Conservation (phyloP, 2,797 vertebrate genomes). For the Podarcis siculus region DNA sequence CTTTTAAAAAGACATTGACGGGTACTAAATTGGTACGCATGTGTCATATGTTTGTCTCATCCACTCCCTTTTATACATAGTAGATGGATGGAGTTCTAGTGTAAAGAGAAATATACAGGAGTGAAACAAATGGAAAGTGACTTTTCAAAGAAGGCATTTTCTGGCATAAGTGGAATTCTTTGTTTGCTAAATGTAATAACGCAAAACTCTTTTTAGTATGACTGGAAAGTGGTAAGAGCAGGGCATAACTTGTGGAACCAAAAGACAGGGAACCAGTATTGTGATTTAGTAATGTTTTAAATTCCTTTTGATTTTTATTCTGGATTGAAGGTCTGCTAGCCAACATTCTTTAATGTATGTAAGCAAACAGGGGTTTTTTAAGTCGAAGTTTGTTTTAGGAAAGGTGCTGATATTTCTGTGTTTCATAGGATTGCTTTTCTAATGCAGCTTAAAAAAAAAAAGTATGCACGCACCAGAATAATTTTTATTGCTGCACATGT, state of each 20-base stretch:
- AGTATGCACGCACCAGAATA: background rate
- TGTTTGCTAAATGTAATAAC: background rate
- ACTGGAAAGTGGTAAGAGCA: background rate
- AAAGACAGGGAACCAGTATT: background rate
- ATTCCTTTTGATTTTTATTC: background rate
- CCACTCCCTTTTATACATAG: background rate
- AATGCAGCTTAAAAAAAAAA: background rate
- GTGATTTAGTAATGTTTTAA: background rate
- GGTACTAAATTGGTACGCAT: background rate
- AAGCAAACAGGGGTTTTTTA: background rate
- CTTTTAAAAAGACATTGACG: background rate
- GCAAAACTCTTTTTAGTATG: background rate
- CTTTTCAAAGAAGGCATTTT: background rate
- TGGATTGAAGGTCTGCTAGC: background rate
- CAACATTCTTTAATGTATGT: background rate
- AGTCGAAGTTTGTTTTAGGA: background rate
- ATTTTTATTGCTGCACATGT: fast-evolving
- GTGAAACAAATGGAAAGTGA: background rate
- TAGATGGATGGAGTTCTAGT: background rate
- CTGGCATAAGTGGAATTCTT: background rate
- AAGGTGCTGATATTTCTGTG: too few species aligned
- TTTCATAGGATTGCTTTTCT: background rate
- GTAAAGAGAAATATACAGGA: background rate
- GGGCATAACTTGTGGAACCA: background rate
- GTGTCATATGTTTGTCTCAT: background rate